Evolutionary conservation across 2,888 invertebrate genomes (phyloP), one percentile per base, ranked within the genome.

Genomic region (Catocala fraxini): DNA sequence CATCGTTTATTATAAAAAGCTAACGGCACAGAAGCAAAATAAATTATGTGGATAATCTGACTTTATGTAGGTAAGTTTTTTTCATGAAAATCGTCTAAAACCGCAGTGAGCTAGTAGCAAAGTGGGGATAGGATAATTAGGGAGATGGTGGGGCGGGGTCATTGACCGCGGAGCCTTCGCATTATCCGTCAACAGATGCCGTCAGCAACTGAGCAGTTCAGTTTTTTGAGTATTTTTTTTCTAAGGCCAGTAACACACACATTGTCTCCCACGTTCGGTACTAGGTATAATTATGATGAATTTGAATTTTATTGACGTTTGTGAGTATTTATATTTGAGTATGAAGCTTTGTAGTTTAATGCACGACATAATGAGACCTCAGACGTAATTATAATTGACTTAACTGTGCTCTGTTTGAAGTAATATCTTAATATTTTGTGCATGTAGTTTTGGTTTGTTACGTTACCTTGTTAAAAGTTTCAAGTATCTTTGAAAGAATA

Each of bases 111-210:
- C 79, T 76, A 73, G 75, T 78, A 72, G 70, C 66, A 69, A 73
- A 73, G 81, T 76, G 75, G 77, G 81, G 81, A 82, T 83, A 84
- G 86, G 83, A 83, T 89, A 88, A 90, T 91, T 89, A 89, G 86
- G 81, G 83, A 80, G 82, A 82, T 82, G 78, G 79, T 78, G 80
- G 81, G 87, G 82, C 82, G 82, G 79, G 83, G 79, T 87, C 85
- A 83, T 85, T 86, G 83, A 80, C 86, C 80, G 83, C 80, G 80
- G 79, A 85, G 83, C 81, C 87, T 86, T 80, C 77, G 73, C 67
- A 45, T 71, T 69, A 77, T 77, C 79, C 78, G 77, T 68, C 79
- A 77, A 70, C 73, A 73, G 71, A 73, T 81, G 83, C 81, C 84
- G 79, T 80, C 81, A 71, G 80, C 77, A 64, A 53, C 61, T 25